Percentiles rank a stretch among this genome's conserved stretches.
Evolutionary conservation across 2,113 vertebrate genomes (phyloP).

Genomic region (Microcebus tavaratra): DNA sequence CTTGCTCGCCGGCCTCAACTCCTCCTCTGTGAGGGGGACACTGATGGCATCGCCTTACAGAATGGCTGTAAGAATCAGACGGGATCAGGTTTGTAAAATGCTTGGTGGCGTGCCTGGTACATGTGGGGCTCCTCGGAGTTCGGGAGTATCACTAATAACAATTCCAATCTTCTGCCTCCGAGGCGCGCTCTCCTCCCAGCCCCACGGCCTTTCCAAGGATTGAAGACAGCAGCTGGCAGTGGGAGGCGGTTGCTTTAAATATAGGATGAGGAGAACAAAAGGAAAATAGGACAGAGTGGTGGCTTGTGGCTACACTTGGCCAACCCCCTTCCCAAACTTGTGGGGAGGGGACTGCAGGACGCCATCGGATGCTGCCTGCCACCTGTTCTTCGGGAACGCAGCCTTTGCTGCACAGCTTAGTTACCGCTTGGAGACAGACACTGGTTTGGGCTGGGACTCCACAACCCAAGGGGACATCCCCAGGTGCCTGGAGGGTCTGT

Average conservation of each 20-base stretch:
- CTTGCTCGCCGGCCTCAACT: not conserved
- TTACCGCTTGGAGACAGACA: not conserved
- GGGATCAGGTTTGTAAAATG: rapidly evolving
- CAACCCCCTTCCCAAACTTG: not conserved
- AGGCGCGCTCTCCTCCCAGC: not conserved
- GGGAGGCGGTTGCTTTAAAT: constrained; percentile 77
- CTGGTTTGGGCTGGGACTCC: not conserved
- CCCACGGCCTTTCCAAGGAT: not conserved
- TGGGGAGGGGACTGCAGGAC: not conserved
- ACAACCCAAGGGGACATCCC: not conserved
- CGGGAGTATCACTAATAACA: not conserved
- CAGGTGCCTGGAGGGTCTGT: rapidly evolving
- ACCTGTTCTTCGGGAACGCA: not conserved
- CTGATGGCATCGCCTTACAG: rapidly evolving
- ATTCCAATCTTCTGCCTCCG: not conserved
- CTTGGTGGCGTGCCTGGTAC: not conserved
- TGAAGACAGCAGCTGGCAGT: constrained; percentile 66
- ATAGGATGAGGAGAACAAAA: constrained; percentile 47
- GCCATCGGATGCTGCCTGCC: rapidly evolving
- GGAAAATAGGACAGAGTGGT: constrained; percentile 53
- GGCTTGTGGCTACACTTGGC: not conserved
- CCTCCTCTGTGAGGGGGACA: rapidly evolving
- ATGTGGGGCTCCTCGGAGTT: not conserved
- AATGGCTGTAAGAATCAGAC: rapidly evolving
- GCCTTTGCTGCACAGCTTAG: not conserved